These are phyloP conservation scores for Cyanoderma ruficeps DNA, from an alignment of 2,113 vertebrate species.

Conservation along the genomic window DNA sequence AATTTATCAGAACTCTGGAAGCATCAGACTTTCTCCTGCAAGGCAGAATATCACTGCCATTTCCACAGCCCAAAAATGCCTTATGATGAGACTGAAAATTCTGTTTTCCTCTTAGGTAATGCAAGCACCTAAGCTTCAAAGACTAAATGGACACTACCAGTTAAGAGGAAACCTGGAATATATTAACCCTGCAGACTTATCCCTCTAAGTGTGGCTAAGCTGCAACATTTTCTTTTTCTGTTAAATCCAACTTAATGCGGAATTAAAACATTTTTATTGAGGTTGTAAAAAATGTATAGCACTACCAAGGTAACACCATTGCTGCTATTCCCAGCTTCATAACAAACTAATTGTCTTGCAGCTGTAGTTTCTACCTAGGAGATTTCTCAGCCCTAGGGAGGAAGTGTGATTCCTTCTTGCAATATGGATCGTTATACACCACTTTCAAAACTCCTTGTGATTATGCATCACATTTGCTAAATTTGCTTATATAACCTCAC, in stretches of 20 bases:
- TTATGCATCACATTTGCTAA: background rate
- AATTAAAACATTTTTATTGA: background rate
- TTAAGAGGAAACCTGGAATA: background rate
- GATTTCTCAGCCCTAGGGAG: background rate
- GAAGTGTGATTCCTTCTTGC: background rate
- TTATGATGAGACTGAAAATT: background rate
- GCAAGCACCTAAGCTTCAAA: background rate
- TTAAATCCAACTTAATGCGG: background rate
- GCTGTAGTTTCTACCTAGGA: background rate
- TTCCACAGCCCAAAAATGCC: background rate
- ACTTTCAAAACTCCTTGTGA: background rate
- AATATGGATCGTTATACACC: background rate
- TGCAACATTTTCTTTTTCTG: background rate
- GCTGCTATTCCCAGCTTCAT: background rate
- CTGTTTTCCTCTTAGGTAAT: background rate
- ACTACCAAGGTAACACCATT: background rate
- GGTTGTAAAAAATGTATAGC: background rate
- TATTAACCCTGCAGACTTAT: background rate
- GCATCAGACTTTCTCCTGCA: background rate
- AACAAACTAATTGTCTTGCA: background rate
- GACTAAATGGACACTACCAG: background rate
- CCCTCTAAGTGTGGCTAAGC: background rate
- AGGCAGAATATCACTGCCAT: background rate
- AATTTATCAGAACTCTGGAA: constrained; percentile 17
- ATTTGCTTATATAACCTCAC: constrained; percentile 5